Percentiles rank a stretch among this genome's conserved stretches.
These are phyloP conservation scores for Tylochromis polylepis DNA, from an alignment of 2,113 vertebrate species.

Conservation along the genomic window DNA sequence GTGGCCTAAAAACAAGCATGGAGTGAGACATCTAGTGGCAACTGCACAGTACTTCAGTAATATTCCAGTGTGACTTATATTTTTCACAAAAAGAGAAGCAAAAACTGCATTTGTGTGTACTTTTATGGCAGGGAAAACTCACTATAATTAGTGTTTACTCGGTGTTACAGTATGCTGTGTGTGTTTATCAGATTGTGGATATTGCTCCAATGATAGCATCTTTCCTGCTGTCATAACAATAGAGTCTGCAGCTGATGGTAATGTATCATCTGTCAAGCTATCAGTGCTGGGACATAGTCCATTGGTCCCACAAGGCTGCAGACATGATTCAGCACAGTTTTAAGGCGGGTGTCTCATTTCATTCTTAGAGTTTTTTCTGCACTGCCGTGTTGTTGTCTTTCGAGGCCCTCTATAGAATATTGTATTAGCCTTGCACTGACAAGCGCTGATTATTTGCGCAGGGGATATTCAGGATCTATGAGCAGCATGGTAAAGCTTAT, in stretches of 20 bases:
- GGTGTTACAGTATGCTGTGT: background rate
- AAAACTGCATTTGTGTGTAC: background rate
- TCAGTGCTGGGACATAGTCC: slow-evolving; percentile 42
- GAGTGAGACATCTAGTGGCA: slow-evolving; percentile 65
- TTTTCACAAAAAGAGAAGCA: background rate
- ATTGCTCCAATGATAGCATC: slow-evolving; percentile 46
- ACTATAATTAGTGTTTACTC: background rate
- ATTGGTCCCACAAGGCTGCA: slow-evolving; percentile 39
- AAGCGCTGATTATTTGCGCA: slow-evolving; percentile 22
- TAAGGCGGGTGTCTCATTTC: slow-evolving; percentile 25
- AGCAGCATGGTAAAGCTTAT: slow-evolving; percentile 40
- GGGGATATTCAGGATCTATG: slow-evolving; percentile 31
- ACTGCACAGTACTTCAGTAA: background rate
- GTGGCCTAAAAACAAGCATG: slow-evolving; percentile 10
- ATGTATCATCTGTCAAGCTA: slow-evolving; percentile 61
- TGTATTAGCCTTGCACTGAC: slow-evolving; percentile 13
- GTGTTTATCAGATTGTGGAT: slow-evolving; percentile 49
- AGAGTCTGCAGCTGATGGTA: slow-evolving; percentile 52
- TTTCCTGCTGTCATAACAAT: slow-evolving; percentile 62
- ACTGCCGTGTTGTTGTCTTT: background rate
- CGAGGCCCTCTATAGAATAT: background rate
- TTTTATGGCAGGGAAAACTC: background rate
- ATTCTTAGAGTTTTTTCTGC: slow-evolving; percentile 7
- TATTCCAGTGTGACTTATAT: background rate
- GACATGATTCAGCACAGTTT: slow-evolving; percentile 31